Evolutionary conservation across 1,140 invertebrate genomes (phyloP).

Genomic region (Drosophila seguyi): DNA sequence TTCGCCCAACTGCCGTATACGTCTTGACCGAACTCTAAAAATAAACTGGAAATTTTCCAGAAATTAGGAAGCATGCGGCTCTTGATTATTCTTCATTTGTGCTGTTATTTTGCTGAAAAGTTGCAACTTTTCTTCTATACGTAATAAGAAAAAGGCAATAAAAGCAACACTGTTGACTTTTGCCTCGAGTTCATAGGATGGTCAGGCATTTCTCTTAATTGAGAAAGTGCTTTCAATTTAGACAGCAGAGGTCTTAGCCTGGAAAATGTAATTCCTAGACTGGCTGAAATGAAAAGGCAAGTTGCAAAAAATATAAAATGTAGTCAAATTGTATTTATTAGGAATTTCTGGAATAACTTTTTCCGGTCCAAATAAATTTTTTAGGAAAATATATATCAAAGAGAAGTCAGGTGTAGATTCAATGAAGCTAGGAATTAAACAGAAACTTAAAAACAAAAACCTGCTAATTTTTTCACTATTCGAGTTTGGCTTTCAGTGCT

Average conservation of each 20-base stretch:
- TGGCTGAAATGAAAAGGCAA: neutral
- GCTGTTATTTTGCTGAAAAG: conserved; percentile 4
- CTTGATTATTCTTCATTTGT: conserved; percentile 17
- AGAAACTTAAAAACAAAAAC: neutral
- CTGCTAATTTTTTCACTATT: neutral
- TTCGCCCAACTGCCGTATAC: conserved; percentile 19
- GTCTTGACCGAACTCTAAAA: conserved; percentile 21
- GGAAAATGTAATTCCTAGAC: neutral
- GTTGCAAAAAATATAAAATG: conserved; percentile 2
- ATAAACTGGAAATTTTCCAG: conserved; percentile 17
- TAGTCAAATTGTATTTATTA: neutral
- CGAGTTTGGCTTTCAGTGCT: neutral
- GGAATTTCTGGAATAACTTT: neutral
- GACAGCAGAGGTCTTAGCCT: neutral
- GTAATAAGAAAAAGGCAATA: conserved; percentile 3
- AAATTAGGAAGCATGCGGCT: conserved; percentile 9
- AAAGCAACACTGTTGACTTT: conserved; percentile 16
- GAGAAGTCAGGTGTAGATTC: neutral
- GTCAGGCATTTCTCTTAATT: conserved; percentile 8
- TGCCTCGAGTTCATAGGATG: neutral
- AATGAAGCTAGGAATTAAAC: neutral
- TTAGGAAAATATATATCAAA: neutral
- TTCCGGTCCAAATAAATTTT: neutral
- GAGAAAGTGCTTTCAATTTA: conserved; percentile 3
- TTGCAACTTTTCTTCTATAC: neutral